Base-by-base conservation (phyloP, 2,797 vertebrate species). In the Staurois parvus region DNA sequence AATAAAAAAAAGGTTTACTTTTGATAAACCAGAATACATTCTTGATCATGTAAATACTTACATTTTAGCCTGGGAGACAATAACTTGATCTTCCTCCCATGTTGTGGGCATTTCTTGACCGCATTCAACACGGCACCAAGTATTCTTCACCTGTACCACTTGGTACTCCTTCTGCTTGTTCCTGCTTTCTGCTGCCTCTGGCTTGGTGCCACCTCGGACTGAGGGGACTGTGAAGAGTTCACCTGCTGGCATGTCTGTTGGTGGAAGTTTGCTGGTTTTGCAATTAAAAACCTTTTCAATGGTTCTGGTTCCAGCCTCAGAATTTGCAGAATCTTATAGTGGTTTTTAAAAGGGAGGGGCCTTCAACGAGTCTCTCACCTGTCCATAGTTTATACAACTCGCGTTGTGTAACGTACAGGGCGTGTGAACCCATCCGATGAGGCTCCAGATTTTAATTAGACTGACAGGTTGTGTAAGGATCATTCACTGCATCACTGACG, bases 31-130 rank as follows among this genome's bases (percentile, higher is more conserved):
- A 56, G 45, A 19, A 21, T 26, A 30, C 37, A 34, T 9, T 76
- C 1, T 13, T 15, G 19, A 32, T 12, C 6, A n/a, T 77, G 15
- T 30, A 84, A 70, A 5, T 90, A 95, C 95, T 95, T 84, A 96
- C 96, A 97, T 95, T 92, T 95, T 96, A 74, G 95, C 95, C 85
- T 94, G 87, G 0, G 95, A 96, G 28, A 94, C 88, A 52, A 85
- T 90, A 29, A 93, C 87, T 45, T 86, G 56, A 1, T 90, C 87
- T 80, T 91, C 67, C 2, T 68, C 76, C 69, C 74, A 83, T 19
- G 52, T 48, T 28, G 72, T 89, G 69, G 79, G 88, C 34, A 13
- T 85, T 91, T 88, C 89, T 37, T 73, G 67, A 89, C 90, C 91
- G 72, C 89, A 90, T 68, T 90, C 89, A 87, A 93, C 79, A 6